Conservation (phyloP, 2,113 vertebrate genomes). For the Bucco capensis region DNA sequence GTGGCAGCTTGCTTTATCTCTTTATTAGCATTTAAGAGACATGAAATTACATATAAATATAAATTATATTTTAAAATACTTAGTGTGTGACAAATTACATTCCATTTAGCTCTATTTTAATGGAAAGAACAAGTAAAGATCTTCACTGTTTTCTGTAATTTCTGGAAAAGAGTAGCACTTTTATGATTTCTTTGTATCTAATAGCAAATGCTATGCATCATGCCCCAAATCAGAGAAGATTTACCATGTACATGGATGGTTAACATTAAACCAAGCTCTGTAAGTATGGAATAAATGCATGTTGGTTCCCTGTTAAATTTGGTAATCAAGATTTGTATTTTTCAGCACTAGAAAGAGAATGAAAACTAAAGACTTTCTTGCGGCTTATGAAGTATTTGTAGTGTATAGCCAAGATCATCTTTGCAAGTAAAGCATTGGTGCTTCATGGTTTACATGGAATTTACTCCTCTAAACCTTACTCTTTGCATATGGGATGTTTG, state of each 20-base stretch:
- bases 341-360: not conserved
- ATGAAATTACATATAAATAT: not conserved
- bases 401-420: not conserved
- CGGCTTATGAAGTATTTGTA: not conserved
- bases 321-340: slow-evolving; percentile 20
- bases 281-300: not conserved
- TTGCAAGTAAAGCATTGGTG: not conserved
- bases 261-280: slow-evolving; percentile 5
- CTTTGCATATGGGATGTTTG: not conserved
- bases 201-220: not conserved
- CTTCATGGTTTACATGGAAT: not conserved
- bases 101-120: not conserved
- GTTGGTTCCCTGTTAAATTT: not conserved
- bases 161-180: not conserved
- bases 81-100: not conserved
- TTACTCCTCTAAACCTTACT: not conserved
- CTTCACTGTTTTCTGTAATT: not conserved
- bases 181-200: not conserved
- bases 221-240: not conserved
- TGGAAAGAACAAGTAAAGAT: not conserved
- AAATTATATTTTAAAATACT: not conserved
- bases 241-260: not conserved
- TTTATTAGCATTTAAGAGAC: not conserved
- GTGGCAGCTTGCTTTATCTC: not conserved
- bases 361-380: not conserved